Base-by-base conservation (phyloP, 2,888 invertebrate species). In the Ophion slaviceki region DNA sequence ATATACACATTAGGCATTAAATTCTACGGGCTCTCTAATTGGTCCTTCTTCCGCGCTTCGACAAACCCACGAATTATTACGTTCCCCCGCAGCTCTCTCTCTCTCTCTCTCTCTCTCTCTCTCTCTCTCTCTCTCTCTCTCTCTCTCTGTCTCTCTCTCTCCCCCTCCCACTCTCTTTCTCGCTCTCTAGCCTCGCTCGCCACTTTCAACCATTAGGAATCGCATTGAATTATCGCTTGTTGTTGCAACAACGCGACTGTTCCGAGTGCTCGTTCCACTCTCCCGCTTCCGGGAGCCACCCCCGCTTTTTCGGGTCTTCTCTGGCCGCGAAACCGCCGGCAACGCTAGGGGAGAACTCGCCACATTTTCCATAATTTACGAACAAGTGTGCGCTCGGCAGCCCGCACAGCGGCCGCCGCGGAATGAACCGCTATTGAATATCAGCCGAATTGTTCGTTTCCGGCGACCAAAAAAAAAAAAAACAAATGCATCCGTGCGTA, bases 11-110 rank as follows among this genome's bases (percentile, higher is more conserved):
- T 77, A 14, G 57, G 40, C 36, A 61, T 64, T 32, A 32, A 64
- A 72, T 72, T 66, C 64, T 57, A 40, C 17, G 28, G 57, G 32
- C 70, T 62, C 76, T 64, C 64, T 71, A 76, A 82, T 82, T 82
- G 64, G 36, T 82, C 47, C 57, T 77, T 67, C 53, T 36, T 57
- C 67, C 24, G 28, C n/a, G 20, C 40, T n/a, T 74, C 64, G 59
- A 74, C 59, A n/a, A 40, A 36, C 61, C 36, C 24, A 20, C 68
- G 68, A 47, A 68, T 68, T 47, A 68, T 68, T 68, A 24, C 68
- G 45, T 45, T 68, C 47, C 47, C 45, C 20, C 45, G 24, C 32
- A 32, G 2, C 32, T 32, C 32, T 32, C 32, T 32, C 32, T 32
- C 32, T 24, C 24, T 45, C 68, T 11, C 40, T 68, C 45, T 68